Base-by-base conservation (phyloP, 2,888 invertebrate genomes). In the Clistopyga incitator region DNA sequence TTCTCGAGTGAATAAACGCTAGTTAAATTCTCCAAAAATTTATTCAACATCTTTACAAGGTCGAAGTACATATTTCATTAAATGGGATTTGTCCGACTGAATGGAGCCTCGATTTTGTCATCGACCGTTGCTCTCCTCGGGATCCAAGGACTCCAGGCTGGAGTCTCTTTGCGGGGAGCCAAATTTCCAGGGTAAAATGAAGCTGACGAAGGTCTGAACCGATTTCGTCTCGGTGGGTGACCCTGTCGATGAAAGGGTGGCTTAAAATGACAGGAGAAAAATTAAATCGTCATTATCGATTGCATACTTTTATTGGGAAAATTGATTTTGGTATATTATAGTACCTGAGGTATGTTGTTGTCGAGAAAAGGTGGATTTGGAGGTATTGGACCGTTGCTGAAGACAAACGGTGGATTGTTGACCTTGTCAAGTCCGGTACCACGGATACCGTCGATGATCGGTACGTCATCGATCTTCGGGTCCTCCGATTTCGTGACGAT, bases 51-150 rank as follows among this genome's bases (percentile, higher is more conserved):
- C 3, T 50, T 3, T 77, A 70, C 45, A 70, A 23, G 29, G 42
- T 29, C 76, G 47, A 70, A 64, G 42, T 71, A 56, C 71, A 47
- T 18, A 20, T 68, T 74, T 64, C 64, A 23, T 50, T 82, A 8
- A 82, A 34, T 23, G 18, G 10, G 78, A 50, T 82, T 83, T 23
- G 90, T 88, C 81, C 85, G 87, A 42, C 89, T 89, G 18, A 90
- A 80, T 38, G 91, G 90, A 18, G 86, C 78, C 34, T 87, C 88
- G 52, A 91, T 90, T 81, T 91, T 91, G 76, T 91, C 90, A 75
- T 90, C 90, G 10, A 90, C 80, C 8, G 84, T 15, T 78, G 15
- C 84, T 70, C 56, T 81, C n/a, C 59, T 74, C 20, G 85, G 77
- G 65, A 70, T 76, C 82, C 82, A 74, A 25, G 84, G 77, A 47